These are phyloP conservation scores for Philopedon plagiatum DNA, from an alignment of 2,888 invertebrate genomes.

Conservation along the genomic window DNA sequence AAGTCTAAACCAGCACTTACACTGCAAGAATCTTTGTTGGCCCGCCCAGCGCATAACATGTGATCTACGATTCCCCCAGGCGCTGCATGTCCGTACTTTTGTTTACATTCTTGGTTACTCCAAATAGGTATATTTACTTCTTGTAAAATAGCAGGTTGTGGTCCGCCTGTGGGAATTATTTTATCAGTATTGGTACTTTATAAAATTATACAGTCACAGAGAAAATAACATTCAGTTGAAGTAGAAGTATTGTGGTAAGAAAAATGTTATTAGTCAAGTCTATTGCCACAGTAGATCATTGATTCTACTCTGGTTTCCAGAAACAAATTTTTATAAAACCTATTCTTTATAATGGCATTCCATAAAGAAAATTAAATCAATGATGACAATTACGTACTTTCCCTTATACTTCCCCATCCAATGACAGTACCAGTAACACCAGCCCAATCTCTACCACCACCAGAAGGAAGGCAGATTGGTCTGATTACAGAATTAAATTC, in stretches of 20 bases:
- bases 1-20: constrained; percentile 73
- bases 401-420: constrained; percentile 89
- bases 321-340: too few relatives aligned
- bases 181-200: too few relatives aligned
- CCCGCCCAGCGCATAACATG: constrained; percentile 90
- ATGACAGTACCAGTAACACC: constrained; percentile 85
- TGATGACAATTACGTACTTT: constrained; percentile 73
- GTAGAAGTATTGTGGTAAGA: too few relatives aligned
- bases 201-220: too few relatives aligned
- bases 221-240: too few relatives aligned
- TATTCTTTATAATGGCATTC: too few relatives aligned
- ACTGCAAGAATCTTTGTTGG: constrained; percentile 89
- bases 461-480: constrained; percentile 82
- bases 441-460: constrained; percentile 72
- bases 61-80: constrained; percentile 91
- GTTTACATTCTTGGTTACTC: constrained; percentile 83
- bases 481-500: constrained; percentile 79
- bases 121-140: constrained; percentile 89
- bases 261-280: too few relatives aligned
- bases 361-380: constrained; percentile 1
- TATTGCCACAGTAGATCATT: too few relatives aligned
- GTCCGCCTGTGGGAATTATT: too few relatives aligned
- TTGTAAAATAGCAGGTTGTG: constrained; percentile 85
- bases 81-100: constrained; percentile 88
- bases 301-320: too few relatives aligned